Evolutionary conservation across 2,888 invertebrate species (phyloP), one percentile per base, ranked within the genome.

Genomic region (Magallana nippona): DNA sequence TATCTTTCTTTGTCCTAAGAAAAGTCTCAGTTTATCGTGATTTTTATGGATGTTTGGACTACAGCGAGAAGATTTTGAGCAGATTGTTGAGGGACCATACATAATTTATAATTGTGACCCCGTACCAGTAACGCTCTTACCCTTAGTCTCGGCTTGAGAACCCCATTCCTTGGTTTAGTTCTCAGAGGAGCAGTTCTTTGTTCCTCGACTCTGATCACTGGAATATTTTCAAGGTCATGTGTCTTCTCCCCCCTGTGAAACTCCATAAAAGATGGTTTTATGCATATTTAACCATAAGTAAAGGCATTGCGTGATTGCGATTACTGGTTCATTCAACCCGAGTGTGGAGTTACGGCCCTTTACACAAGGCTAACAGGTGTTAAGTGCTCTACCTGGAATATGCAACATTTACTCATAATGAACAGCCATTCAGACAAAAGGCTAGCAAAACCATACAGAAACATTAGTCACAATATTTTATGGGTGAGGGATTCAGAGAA

Each of bases 201-300:
- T 71, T 27, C 15, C 71, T 27, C 15, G 17, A 71, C 32, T 22
- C 32, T 71, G 71, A 71, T 71, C 71, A 71, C 10, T 22, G 15
- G 71, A 71, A 22, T 10, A 22, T 44, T 71, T 71, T 71, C 71
- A 71, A 71, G 71, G 71, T 71, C 71, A 71, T 27, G 13, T 71
- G 32, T 11, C 71, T 27, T 44, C 27, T 22, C 15, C 22, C 27
- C 32, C 71, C 11, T 71, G 71, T 22, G 32, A 27, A 71, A 71
- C 15, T 71, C 71, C 22, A 71, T 71, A 71, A 71, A 71, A 32
- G 71, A 22, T 13, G 32, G 71, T 27, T 71, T 71, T 71, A 71
- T 71, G 71, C 71, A 71, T 27, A 71, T 71, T 71, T 71, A 71
- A 71, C 60, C n/a, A 60, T 32, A 27, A 71, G 71, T 27, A 27